phyloP scores from a whole-genome alignment of 2,888 invertebrate species.

The Aphodius granarius region DNA sequence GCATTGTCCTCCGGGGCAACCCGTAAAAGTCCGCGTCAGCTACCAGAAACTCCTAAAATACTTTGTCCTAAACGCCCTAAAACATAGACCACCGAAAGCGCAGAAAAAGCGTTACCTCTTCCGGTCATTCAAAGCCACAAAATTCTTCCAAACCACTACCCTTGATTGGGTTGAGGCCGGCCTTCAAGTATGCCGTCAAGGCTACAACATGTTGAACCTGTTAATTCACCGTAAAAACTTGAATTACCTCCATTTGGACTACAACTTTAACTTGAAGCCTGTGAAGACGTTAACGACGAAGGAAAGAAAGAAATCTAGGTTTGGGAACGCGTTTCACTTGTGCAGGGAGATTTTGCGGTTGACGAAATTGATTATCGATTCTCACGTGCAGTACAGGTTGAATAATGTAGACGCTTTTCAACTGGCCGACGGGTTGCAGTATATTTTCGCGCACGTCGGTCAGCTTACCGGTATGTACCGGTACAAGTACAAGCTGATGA shows the following conservation, averaged over 20 bases:
- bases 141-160: conserved; percentile 99
- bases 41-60: conserved; percentile 99
- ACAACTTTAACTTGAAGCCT: conserved; percentile 99
- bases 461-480: conserved; percentile 99
- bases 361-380: conserved; percentile 97
- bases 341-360: conserved; percentile 98
- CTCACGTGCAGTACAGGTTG: conserved; percentile 97
- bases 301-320: conserved; percentile 97
- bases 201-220: conserved; percentile 99
- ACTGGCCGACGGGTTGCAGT: conserved; percentile 96
- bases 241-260: conserved; percentile 99
- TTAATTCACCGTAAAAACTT: conserved; percentile 99
- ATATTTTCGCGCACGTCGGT: conserved; percentile 99
- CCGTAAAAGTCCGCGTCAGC: conserved; percentile 98
- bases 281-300: conserved; percentile 99
- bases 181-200: conserved; percentile 96
- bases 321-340: conserved; percentile 93
- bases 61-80: conserved; percentile 95
- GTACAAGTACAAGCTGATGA: conserved; percentile 98
- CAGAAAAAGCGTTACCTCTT: conserved; percentile 98
- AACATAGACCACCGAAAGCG: conserved; percentile 96
- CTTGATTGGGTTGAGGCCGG: conserved; percentile 99
- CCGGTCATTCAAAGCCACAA: conserved; percentile 98
- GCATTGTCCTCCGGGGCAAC: conserved; percentile 93
- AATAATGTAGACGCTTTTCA: conserved; percentile 99